Conservation (phyloP, 1,140 invertebrate genomes). For the Polypedilum pembai region DNA sequence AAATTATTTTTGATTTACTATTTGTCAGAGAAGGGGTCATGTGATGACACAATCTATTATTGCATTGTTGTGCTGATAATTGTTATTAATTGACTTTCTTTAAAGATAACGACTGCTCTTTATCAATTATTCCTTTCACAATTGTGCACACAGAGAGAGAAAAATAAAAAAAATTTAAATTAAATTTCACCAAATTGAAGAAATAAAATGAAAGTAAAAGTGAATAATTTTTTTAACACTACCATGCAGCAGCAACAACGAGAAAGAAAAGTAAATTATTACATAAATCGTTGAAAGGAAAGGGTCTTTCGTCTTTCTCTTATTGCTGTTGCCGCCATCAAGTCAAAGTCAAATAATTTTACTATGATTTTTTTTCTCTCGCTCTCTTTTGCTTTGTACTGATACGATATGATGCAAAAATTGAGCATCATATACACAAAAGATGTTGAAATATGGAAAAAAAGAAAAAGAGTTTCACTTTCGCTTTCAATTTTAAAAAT, state of each 20-base stretch:
- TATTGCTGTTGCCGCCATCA: no score
- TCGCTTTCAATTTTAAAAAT: slow-evolving; percentile 20
- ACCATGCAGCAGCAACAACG: neutral
- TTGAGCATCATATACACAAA: neutral
- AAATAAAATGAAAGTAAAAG: slow-evolving; percentile 3
- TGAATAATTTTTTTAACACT: neutral
- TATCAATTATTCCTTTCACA: no score
- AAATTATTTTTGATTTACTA: slow-evolving; percentile 13
- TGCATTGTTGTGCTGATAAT: no score
- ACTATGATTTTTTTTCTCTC: neutral
- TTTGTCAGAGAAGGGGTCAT: neutral
- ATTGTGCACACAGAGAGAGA: no score
- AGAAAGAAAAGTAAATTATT: neutral
- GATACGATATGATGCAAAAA: slow-evolving; percentile 7
- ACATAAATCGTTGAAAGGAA: slow-evolving; percentile 11
- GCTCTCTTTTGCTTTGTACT: neutral
- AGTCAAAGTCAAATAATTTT: no score
- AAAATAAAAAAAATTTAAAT: neutral
- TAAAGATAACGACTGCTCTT: no score
- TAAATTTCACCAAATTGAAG: slow-evolving; percentile 10
- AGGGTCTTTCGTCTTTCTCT: neutral
- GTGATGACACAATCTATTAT: neutral
- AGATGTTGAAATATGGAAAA: neutral
- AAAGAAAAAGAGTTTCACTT: slow-evolving; percentile 1
- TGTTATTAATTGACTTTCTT: no score